phyloP scores from a whole-genome alignment of 1,140 invertebrate species.

The Zophobas atratus region DNA sequence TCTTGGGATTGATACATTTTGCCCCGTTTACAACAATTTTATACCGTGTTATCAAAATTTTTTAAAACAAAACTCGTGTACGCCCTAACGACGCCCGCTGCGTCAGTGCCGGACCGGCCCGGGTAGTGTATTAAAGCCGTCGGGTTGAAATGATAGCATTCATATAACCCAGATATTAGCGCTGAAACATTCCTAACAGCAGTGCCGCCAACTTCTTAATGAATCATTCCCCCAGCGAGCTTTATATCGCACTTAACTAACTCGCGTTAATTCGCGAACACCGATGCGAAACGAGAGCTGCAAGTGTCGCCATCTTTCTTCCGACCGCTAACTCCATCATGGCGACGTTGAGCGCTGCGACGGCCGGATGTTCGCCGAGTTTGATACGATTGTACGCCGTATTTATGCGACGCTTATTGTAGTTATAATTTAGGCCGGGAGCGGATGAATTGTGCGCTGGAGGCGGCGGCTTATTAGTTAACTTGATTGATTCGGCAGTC shows the following conservation, averaged over 20 bases:
- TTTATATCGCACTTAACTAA: slow-evolving; percentile 55
- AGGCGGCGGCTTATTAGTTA: neutral
- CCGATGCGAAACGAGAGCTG: slow-evolving; percentile 29
- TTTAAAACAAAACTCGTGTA: neutral
- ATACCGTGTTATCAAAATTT: neutral
- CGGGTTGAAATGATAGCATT: slow-evolving; percentile 51
- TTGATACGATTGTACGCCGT: slow-evolving; percentile 47
- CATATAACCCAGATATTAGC: slow-evolving; percentile 56
- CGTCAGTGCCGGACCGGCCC: slow-evolving; percentile 17
- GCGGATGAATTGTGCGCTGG: slow-evolving; percentile 35
- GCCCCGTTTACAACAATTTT: too few species aligned
- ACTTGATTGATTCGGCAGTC: neutral
- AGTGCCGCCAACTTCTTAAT: slow-evolving; percentile 55
- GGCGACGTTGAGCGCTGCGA: slow-evolving; percentile 13
- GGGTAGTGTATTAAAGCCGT: slow-evolving; percentile 30
- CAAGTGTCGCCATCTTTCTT: slow-evolving; percentile 30
- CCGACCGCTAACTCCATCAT: slow-evolving; percentile 27
- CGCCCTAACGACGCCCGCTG: neutral
- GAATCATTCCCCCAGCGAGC: slow-evolving; percentile 55
- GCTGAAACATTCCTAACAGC: slow-evolving; percentile 52
- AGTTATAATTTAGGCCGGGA: slow-evolving; percentile 12
- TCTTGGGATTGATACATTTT: too few species aligned
- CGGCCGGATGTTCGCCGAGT: slow-evolving; percentile 37
- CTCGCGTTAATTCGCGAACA: slow-evolving; percentile 54
- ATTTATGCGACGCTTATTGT: slow-evolving; percentile 49